Base-by-base conservation (phyloP, 2,888 invertebrate species). In the Phortica okadai region DNA sequence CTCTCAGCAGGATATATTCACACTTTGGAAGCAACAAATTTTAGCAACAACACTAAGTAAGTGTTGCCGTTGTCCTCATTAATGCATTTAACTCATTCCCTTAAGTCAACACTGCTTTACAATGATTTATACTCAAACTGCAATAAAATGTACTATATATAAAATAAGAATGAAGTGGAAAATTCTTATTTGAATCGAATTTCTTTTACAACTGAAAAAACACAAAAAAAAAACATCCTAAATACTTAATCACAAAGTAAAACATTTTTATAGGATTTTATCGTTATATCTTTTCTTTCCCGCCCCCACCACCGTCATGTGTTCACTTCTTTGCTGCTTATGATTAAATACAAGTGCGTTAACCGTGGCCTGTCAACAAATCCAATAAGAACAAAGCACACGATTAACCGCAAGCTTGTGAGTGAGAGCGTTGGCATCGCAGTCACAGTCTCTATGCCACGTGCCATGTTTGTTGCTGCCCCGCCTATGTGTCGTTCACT, bases 341-440 rank as follows among this genome's bases (percentile, higher is more conserved):
- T 33, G 33, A 4, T 33, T 33, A 33, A 33, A 50, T 11, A 50
- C 50, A 11, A 50, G 50, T 11, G 50, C 50, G 50, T 50, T 50
- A 14, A 50, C 5, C 8, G 50, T 14, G 33, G 0, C 1, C 33
- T 33, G 21, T 62, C 25, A 25, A 54, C 54, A 72, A 72, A 72
- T 72, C 56, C 70, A 21, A 56, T 72, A 56, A 54, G 70, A 42
- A 72, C 77, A 84, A 84, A 83, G 83, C 16, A 25, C 10, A 83
- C 87, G 85, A 87, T 86, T 87, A 87, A 87, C 87, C 86, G 86
- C 86, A 86, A 62, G 86, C 83, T 83, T 85, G 33, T 14, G 56
- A 50, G 21, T 54, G 11, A 21, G 62, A 21, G 21, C 14, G 50
- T 11, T 11, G 50, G 50, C 70, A 70, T 4, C 16, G 16, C 73